Evolutionary conservation across 2,888 invertebrate species (phyloP), one percentile per base, ranked within the genome.

Genomic region (Drosophila basisetae): DNA sequence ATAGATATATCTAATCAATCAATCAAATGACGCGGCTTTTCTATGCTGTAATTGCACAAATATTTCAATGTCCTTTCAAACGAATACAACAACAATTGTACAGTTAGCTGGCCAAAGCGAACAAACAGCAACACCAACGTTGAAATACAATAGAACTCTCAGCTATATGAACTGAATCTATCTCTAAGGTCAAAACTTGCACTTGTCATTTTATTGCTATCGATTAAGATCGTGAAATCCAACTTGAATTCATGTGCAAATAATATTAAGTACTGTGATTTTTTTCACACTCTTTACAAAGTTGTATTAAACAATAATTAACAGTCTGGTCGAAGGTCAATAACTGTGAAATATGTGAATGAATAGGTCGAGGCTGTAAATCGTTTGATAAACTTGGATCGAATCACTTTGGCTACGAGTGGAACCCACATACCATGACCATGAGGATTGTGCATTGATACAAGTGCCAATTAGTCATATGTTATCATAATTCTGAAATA

Each of bases 21-120:
- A 87, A 79, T 61, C 78, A 64, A 66, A 81, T 89, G 85, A 83
- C 88, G 55, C 28, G 50, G 63, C 73, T 43, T 30, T 66, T 77
- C 61, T 60, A 69, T 82, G 74, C 33, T 64, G 72, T 70, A 80
- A 84, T 70, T 78, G 78, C 79, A 49, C 58, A 89, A 87, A 73
- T 76, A 89, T 89, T 87, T 87, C 87, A 87, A 87, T 89, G 87
- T 89, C 87, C 89, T 89, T 85, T 73, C 74, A 61, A 22, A 25
- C 52, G 61, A 54, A 22, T 30, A n/a, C 41, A 64, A 71, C 53
- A 68, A 49, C 49, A 50, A 76, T 58, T 77, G 56, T 83, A 84
- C 85, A 84, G 84, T 85, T 87, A 87, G 72, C 62, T 72, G 50
- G 72, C 66, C 7, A 22, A 43, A 22, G 43, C 11, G 13, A n/a